Evolutionary conservation across 2,113 vertebrate species (phyloP), one percentile per base, ranked within the genome.

Genomic region (Ictalurus punctatus): DNA sequence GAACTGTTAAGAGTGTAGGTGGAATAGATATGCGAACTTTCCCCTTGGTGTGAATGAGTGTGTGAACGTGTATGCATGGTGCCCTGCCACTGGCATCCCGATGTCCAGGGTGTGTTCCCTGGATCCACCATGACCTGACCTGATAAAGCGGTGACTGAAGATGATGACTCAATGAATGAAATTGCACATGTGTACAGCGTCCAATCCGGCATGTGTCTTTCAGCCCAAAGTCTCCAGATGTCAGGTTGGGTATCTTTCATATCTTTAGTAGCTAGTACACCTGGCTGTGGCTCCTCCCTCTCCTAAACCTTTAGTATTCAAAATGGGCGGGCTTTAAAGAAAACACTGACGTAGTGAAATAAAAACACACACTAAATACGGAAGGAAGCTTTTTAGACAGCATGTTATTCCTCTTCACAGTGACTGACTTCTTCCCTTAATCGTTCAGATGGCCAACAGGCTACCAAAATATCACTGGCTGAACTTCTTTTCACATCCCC

Each of bases 271-370:
- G 40, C 40, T 40, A 40, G n/a, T 34, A 83, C 48, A 27, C 86
- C 59, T 86, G 69, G 12, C 10, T 76, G 61, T 76, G 30, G 52
- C 67, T 21, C 79, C 90, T 58, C 58, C 90, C 61, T 48, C 44
- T 48, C 44, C 44, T 48, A 48, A 48, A 48, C n/a, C 27, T 88
- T 88, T 54, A 48, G 76, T 80, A n/a, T 56, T 25, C 2, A 3
- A 69, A 69, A 34, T 83, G 44, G 30, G 58, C 40, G 40, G 21
- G 14, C 67, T 54, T 83, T 86, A 10, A 85, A n/a, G 1, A 27
- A 14, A 79, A n/a, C 12, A 65, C 25, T 13, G 25, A 27, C 25
- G 10, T 59, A 23, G 4, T 21, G 59, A 61, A 21, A 21, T 61
- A n/a, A 13, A n/a, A 73, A 19, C 48, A 37, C 6, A 37, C 2